These are phyloP conservation scores for Mylabris phalerata DNA, from an alignment of 1,140 invertebrate genomes.

Conservation along the genomic window DNA sequence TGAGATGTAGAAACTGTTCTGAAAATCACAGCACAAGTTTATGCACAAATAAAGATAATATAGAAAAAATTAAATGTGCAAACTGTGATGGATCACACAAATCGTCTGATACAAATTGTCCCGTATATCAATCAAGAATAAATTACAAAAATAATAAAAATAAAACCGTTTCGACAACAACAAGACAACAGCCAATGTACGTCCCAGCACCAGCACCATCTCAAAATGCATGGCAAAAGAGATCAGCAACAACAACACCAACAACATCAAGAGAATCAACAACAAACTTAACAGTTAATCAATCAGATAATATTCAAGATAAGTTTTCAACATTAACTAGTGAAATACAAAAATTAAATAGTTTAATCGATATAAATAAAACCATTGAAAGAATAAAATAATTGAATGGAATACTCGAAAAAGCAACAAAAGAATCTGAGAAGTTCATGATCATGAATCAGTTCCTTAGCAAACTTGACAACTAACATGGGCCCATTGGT, in stretches of 20 bases:
- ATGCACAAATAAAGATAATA: conserved; percentile 19
- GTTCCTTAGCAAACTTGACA: too few species aligned
- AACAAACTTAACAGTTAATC: not conserved
- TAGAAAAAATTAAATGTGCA: conserved; percentile 27
- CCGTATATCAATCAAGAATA: not conserved
- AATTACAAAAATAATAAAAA: not conserved
- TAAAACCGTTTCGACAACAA: not conserved
- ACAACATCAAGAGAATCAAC: not conserved
- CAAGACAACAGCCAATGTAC: not conserved
- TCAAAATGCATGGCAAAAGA: not conserved
- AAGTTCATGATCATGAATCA: too few species aligned
- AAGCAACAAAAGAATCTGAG: too few species aligned
- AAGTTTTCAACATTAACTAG: not conserved
- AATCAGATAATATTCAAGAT: not conserved
- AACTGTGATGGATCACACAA: conserved; percentile 35
- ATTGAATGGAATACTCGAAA: too few species aligned
- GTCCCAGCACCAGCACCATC: not conserved
- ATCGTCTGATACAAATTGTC: conserved; percentile 11
- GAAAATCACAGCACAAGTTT: conserved; percentile 32
- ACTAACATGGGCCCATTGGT: too few species aligned
- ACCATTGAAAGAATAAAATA: too few species aligned
- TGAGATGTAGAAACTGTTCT: conserved; percentile 37
- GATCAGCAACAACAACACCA: not conserved
- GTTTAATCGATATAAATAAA: too few species aligned
- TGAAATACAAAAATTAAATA: not conserved